phyloP scores from a whole-genome alignment of 1,140 invertebrate species.

The Arion vulgaris region DNA sequence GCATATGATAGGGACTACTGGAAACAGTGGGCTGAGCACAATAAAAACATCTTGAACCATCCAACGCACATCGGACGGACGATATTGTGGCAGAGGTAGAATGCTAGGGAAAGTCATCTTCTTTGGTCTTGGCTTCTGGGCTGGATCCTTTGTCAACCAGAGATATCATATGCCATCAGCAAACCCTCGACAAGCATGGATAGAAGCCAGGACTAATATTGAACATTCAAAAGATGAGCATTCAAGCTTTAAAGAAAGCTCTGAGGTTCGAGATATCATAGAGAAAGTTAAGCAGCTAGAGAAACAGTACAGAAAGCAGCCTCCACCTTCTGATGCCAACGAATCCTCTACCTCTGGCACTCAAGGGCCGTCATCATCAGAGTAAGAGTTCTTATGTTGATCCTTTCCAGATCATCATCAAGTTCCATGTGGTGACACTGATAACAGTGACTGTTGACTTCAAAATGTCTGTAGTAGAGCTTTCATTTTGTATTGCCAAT shows the following conservation, averaged over 20 bases:
- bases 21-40: neutral
- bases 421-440: too few species aligned
- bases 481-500: too few species aligned
- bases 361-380: neutral
- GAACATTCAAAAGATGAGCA: neutral
- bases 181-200: neutral
- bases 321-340: neutral
- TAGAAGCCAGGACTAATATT: neutral
- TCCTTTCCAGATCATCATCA: too few species aligned
- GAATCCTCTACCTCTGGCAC: neutral
- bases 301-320: conserved; percentile 7
- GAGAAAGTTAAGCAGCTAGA: conserved; percentile 24
- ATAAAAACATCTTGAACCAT: neutral
- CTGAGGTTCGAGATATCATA: neutral
- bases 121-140: conserved; percentile 14
- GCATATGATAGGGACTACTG: neutral
- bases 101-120: conserved; percentile 11
- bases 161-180: conserved; percentile 13
- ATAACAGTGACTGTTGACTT: too few species aligned
- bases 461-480: too few species aligned
- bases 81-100: conserved; percentile 3
- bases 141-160: neutral
- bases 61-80: neutral
- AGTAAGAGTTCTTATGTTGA: neutral
- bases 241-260: neutral